phyloP scores from a whole-genome alignment of 2,113 vertebrate genomes.

The Corydoras maculifer region DNA sequence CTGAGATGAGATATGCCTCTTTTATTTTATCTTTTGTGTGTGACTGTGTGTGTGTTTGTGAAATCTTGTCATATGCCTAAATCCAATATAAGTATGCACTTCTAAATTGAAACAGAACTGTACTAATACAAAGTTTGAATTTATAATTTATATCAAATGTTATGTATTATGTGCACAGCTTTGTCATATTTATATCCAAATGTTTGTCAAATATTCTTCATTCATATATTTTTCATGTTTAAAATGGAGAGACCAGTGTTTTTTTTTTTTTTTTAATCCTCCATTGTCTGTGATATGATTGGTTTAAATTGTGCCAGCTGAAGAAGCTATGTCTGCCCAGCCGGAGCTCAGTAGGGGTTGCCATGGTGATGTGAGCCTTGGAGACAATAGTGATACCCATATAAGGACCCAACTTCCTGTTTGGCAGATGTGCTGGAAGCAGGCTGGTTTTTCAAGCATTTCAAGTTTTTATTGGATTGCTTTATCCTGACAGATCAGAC shows the following conservation, averaged over 20 bases:
- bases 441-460: slow-evolving; percentile 12
- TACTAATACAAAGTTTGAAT: too few species aligned
- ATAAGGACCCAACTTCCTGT: slow-evolving; percentile 41
- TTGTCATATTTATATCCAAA: not conserved
- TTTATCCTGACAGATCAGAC: slow-evolving; percentile 27
- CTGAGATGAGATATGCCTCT: slow-evolving; percentile 10
- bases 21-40: slow-evolving; percentile 2
- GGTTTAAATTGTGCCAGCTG: slow-evolving; percentile 39
- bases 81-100: not conserved
- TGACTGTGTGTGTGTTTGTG: slow-evolving; percentile 3
- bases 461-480: slow-evolving; percentile 15
- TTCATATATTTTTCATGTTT: not conserved
- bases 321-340: slow-evolving; percentile 31
- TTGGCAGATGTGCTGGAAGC: slow-evolving; percentile 37
- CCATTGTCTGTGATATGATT: slow-evolving; percentile 32
- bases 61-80: not conserved
- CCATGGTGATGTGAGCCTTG: slow-evolving; percentile 35
- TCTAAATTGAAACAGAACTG: too few species aligned
- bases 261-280: not conserved
- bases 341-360: slow-evolving; percentile 36
- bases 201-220: not conserved
- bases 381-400: slow-evolving; percentile 46
- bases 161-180: too few species aligned
- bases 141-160: too few species aligned
- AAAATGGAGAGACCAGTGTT: slow-evolving; percentile 22